Base-by-base conservation (phyloP, 2,888 invertebrate species). In the Ellobium chinense region DNA sequence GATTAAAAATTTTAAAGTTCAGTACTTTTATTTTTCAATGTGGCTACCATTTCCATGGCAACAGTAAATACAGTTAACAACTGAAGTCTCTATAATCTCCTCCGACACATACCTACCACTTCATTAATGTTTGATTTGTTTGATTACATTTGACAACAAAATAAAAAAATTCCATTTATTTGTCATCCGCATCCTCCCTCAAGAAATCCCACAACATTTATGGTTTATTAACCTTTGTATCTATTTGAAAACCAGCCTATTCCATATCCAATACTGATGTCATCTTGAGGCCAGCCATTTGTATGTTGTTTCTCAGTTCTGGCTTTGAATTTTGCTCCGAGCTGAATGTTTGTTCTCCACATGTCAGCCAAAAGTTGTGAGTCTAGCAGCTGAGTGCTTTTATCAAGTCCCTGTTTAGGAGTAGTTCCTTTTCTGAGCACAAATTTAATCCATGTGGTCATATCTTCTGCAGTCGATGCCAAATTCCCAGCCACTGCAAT, bases 361-460 rank as follows among this genome's bases (percentile, higher is more conserved):
- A 78, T 78, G 54, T 81, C 63, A 0, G 21, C 9, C 36, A 84
- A 74, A 1, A 80, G 21, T 31, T 75, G 69, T 0, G 54, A n/a
- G 5, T 69, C 27, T 5, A 86, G 29, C 9, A 86, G 65, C 27
- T 60, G 72, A 1, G 39, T 21, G 29, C 80, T 81, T n/a, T n/a
- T n/a, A n/a, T n/a, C n/a, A n/a, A n/a, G n/a, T n/a, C n/a, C n/a
- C 24, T 70, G 63, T 0, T 80, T 54, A 3, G 85, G 18, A 46
- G 18, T 77, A 3, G 63, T 66, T 1, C 82, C 84, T 12, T 84
- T 79, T 1, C 79, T 58, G 0, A 87, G 75, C 60, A 83, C 82
- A 46, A 87, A 87, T 34, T 75, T 46, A 56, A 85, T 77, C 85
- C 84, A 85, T 36, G 76, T 80, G 5, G 80, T 63, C 78, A 85